These are phyloP conservation scores for Troides helena DNA, from an alignment of 2,888 invertebrate genomes.

Conservation along the genomic window DNA sequence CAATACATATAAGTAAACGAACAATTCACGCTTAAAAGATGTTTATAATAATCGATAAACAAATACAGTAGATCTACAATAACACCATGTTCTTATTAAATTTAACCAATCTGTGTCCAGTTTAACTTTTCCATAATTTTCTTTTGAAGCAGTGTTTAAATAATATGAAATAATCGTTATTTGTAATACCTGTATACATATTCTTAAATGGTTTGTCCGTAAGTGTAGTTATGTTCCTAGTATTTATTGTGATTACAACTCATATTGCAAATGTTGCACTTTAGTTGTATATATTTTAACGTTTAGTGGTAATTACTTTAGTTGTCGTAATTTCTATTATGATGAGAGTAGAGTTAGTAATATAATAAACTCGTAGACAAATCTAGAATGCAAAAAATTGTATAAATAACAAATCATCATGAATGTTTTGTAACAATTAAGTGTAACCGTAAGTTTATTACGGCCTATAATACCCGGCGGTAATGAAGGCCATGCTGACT, in stretches of 20 bases:
- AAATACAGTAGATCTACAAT: no score
- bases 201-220: background rate
- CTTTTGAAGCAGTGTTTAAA: background rate
- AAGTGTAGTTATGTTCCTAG: background rate
- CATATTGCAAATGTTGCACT: background rate
- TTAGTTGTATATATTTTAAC: background rate
- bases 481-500: no score
- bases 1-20: no score
- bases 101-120: background rate
- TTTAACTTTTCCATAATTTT: background rate
- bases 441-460: no score
- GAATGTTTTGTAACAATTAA: no score
- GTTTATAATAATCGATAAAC: no score
- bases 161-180: background rate
- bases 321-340: background rate
- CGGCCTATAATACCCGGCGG: no score
- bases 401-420: no score
- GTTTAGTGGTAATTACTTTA: constrained; percentile 1
- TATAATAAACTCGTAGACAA: background rate
- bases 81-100: no score
- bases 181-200: constrained; percentile 3
- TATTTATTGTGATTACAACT: background rate
- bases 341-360: background rate
- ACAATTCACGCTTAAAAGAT: no score
- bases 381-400: no score